Conservation (phyloP, 2,113 vertebrate species). For the Eurystomus gularis region DNA sequence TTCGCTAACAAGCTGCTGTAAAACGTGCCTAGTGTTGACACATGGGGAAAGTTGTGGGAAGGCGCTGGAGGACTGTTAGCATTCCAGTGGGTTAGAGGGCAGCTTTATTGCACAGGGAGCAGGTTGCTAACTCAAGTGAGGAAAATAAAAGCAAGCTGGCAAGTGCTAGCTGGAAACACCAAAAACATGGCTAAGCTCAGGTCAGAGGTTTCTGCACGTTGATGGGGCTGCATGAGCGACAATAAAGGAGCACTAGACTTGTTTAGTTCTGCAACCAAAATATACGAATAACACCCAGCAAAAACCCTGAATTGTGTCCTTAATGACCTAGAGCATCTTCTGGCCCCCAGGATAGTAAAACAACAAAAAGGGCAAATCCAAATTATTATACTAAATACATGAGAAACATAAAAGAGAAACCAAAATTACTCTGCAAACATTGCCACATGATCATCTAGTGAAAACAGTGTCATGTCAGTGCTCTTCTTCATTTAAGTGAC, state of each 20-base stretch:
- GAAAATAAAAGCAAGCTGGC: background rate
- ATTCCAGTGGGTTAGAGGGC: background rate
- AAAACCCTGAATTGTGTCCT: background rate
- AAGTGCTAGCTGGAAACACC: background rate
- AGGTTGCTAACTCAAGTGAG: background rate
- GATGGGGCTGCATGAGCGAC: background rate
- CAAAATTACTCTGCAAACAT: background rate
- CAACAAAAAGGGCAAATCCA: background rate
- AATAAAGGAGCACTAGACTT: background rate
- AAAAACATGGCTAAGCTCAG: background rate
- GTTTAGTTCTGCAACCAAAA: background rate
- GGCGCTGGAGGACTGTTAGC: background rate
- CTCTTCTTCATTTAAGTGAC: background rate
- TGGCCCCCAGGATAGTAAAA: background rate
- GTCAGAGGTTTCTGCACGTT: background rate
- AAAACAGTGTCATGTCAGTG: background rate
- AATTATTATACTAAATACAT: background rate
- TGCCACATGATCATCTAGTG: background rate
- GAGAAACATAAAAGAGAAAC: background rate
- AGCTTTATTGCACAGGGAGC: background rate
- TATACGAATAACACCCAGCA: rapidly evolving
- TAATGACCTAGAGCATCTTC: background rate
- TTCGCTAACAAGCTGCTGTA: background rate
- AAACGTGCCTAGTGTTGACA: background rate
- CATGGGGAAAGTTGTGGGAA: background rate